Evolutionary conservation across 1,140 invertebrate genomes (phyloP).

Genomic region (Maniola jurtina): DNA sequence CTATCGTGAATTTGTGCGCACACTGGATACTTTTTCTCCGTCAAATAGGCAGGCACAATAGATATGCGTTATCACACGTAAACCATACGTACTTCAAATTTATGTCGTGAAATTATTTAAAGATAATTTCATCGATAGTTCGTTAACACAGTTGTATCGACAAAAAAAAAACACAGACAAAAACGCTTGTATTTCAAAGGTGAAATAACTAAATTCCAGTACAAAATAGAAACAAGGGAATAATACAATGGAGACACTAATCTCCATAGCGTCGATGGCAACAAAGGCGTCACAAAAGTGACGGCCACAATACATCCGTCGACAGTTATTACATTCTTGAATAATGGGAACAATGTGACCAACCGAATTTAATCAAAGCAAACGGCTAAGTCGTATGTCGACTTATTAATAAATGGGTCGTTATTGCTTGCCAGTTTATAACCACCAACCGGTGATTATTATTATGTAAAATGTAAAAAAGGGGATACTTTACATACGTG

Average conservation of each 20-base stretch:
- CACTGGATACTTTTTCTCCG: too few relatives aligned
- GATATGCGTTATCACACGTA: too few relatives aligned
- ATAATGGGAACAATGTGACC: conserved; percentile 51
- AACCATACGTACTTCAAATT: too few relatives aligned
- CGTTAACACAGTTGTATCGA: too few relatives aligned
- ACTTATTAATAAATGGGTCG: conserved; percentile 1
- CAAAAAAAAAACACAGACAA: too few relatives aligned
- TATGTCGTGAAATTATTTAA: too few relatives aligned
- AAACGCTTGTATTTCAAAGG: not conserved
- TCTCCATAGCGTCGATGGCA: conserved; percentile 36
- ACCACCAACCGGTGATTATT: conserved; percentile 1
- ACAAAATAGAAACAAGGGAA: conserved; percentile 15
- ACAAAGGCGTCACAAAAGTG: conserved; percentile 49
- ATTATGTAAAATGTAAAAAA: not conserved
- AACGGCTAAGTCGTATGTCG: conserved; percentile 29
- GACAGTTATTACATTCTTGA: conserved; percentile 63
- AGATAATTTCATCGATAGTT: too few relatives aligned
- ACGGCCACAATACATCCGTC: conserved; percentile 42
- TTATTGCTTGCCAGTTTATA: too few relatives aligned
- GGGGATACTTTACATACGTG: too few relatives aligned
- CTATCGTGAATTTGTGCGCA: too few relatives aligned
- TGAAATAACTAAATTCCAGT: not conserved
- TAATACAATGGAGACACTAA: conserved; percentile 32
- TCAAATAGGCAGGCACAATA: too few relatives aligned
- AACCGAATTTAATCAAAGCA: conserved; percentile 51